These are phyloP conservation scores for Sialis fuliginosa DNA, from an alignment of 2,888 invertebrate species.

Conservation along the genomic window DNA sequence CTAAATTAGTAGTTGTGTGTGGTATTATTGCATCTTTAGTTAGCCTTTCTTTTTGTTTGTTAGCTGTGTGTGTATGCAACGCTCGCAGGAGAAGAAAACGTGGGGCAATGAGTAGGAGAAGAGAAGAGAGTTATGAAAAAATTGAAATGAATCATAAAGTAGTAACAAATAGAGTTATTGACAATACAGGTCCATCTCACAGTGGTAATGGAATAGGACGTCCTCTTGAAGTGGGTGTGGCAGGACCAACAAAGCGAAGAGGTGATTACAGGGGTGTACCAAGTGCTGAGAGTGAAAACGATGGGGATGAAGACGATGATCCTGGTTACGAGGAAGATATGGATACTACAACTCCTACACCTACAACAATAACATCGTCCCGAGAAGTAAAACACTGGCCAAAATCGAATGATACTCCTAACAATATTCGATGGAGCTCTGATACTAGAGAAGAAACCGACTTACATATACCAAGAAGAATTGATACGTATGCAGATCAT, in stretches of 20 bases:
- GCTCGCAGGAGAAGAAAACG: slow-evolving; percentile 40
- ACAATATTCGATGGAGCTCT: slow-evolving; percentile 2
- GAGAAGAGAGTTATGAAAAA: slow-evolving; percentile 56
- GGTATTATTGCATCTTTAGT: slow-evolving; percentile 47
- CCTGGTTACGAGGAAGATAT: slow-evolving; percentile 26
- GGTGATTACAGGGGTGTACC: slow-evolving; percentile 59
- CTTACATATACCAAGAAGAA: slow-evolving; percentile 40
- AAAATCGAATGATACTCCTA: background rate
- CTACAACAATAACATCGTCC: background rate
- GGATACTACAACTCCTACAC: slow-evolving; percentile 14
- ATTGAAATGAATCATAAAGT: slow-evolving; percentile 51
- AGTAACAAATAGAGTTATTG: slow-evolving; percentile 16
- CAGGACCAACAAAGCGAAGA: slow-evolving; percentile 32
- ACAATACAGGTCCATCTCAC: slow-evolving; percentile 15
- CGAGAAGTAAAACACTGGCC: background rate
- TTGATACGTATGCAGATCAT: slow-evolving; percentile 30
- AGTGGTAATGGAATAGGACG: slow-evolving; percentile 16
- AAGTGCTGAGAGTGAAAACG: slow-evolving; percentile 37
- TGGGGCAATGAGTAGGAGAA: slow-evolving; percentile 21
- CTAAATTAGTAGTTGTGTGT: slow-evolving; percentile 38
- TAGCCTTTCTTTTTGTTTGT: slow-evolving; percentile 45
- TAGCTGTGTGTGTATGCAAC: slow-evolving; percentile 38
- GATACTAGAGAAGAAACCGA: slow-evolving; percentile 29
- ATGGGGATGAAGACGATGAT: slow-evolving; percentile 41
- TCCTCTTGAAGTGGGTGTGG: slow-evolving; percentile 16